Conservation (phyloP, 2,797 vertebrate genomes). For the Telmatherina bonti region DNA sequence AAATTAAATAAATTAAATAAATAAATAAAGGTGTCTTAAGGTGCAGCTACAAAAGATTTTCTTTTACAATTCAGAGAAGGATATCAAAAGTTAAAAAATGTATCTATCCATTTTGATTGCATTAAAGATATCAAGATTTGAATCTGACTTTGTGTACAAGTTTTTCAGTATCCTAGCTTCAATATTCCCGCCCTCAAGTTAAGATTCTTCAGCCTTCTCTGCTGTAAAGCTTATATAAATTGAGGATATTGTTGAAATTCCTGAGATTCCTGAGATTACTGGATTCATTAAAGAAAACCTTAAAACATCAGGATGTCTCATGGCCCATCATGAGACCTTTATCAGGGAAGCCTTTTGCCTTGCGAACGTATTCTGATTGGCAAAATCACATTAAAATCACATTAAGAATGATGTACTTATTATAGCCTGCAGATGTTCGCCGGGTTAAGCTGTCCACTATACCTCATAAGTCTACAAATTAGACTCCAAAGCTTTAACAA, state of each 20-base stretch:
- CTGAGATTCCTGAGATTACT: constrained; percentile 61
- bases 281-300: constrained; percentile 65
- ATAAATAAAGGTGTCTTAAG: constrained; percentile 45
- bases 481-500: constrained; percentile 60
- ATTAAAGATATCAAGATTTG: constrained; percentile 24
- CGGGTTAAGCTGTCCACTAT: constrained; percentile 59
- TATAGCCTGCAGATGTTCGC: constrained; percentile 60
- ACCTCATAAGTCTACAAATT: constrained; percentile 63
- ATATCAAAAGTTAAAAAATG: constrained; percentile 13
- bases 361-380: constrained; percentile 63
- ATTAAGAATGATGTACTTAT: constrained; percentile 49
- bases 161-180: constrained; percentile 6
- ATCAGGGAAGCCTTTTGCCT: constrained; percentile 44
- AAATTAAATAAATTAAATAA: too few species aligned
- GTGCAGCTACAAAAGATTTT: neutral
- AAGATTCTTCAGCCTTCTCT: constrained; percentile 26
- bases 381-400: constrained; percentile 55
- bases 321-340: constrained; percentile 65
- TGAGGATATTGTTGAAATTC: constrained; percentile 51
- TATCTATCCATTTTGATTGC: constrained; percentile 28
- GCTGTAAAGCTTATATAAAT: constrained; percentile 26
- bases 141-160: constrained; percentile 17
- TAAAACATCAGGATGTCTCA: constrained; percentile 62
- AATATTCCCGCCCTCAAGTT: constrained; percentile 24
- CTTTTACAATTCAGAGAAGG: neutral